phyloP scores from a whole-genome alignment of 2,888 invertebrate species.

The Nephrotoma appendiculata region DNA sequence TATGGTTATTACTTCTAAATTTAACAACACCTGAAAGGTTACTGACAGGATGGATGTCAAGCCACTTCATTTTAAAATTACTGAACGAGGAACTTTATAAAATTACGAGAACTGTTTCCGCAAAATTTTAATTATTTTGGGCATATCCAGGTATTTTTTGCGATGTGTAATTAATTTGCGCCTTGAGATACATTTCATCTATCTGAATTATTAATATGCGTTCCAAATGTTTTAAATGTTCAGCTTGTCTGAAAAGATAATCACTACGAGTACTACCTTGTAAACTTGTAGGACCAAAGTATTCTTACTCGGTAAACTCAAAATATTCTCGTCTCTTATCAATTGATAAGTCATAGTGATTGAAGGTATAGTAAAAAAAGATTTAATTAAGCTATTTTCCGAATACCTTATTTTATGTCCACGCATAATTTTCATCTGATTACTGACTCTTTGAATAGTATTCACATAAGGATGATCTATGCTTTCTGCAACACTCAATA shows the following conservation, averaged over 20 bases:
- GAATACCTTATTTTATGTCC: not conserved
- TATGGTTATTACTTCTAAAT: not conserved
- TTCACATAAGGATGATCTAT: too few relatives aligned
- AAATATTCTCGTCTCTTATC: not conserved
- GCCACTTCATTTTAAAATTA: too few relatives aligned
- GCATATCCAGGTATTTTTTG: not conserved
- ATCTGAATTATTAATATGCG: not conserved
- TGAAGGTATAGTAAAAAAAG: not conserved
- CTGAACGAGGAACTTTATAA: not conserved
- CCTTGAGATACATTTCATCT: slow-evolving; percentile 1
- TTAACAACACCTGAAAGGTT: not conserved
- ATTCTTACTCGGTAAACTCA: not conserved
- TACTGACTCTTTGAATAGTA: too few relatives aligned
- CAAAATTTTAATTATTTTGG: not conserved
- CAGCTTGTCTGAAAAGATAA: not conserved
- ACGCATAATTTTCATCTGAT: too few relatives aligned
- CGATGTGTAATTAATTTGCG: slow-evolving; percentile 1
- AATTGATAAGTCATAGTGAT: not conserved
- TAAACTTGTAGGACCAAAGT: not conserved
- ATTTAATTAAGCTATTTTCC: not conserved
- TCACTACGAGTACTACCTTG: not conserved
- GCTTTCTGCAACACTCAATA: too few relatives aligned
- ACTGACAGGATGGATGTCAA: not conserved
- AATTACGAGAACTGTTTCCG: not conserved
- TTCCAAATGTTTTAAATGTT: not conserved